A percentile compares a stretch with the other conserved stretches of the same genome.
These are phyloP conservation scores for Antheraea yamamai DNA, from an alignment of 2,888 invertebrate species.

Conservation along the genomic window DNA sequence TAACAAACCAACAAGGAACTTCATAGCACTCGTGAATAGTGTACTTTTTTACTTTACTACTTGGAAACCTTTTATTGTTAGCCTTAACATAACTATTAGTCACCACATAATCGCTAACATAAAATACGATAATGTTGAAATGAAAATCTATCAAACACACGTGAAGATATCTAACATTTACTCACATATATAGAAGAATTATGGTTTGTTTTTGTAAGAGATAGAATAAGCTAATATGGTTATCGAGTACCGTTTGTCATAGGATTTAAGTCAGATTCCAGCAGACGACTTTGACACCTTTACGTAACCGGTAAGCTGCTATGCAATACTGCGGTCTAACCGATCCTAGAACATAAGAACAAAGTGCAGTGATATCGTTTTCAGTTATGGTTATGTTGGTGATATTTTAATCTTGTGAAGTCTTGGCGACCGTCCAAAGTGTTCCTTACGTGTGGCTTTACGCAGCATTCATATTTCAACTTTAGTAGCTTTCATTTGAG, in stretches of 20 bases:
- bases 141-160: background rate
- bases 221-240: background rate
- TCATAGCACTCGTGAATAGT: too few species aligned
- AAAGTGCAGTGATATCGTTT: constrained; percentile 8
- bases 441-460: background rate
- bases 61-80: too few species aligned
- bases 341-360: constrained; percentile 8
- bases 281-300: constrained; percentile 11
- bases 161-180: background rate
- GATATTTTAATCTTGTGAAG: constrained; percentile 1
- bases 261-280: constrained; percentile 4
- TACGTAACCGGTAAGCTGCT: constrained; percentile 11
- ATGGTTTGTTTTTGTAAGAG: background rate
- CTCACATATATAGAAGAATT: background rate
- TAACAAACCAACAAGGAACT: too few species aligned
- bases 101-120: background rate
- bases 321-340: constrained; percentile 3
- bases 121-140: background rate
- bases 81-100: too few species aligned
- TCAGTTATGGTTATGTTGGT: constrained; percentile 9
- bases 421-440: constrained; percentile 7
- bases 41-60: too few species aligned
- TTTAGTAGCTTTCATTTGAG: background rate
- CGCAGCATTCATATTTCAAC: background rate
- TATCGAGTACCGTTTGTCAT: background rate